Evolutionary conservation across 2,888 invertebrate species (phyloP).

Genomic region (Epirrhoe alternata): DNA sequence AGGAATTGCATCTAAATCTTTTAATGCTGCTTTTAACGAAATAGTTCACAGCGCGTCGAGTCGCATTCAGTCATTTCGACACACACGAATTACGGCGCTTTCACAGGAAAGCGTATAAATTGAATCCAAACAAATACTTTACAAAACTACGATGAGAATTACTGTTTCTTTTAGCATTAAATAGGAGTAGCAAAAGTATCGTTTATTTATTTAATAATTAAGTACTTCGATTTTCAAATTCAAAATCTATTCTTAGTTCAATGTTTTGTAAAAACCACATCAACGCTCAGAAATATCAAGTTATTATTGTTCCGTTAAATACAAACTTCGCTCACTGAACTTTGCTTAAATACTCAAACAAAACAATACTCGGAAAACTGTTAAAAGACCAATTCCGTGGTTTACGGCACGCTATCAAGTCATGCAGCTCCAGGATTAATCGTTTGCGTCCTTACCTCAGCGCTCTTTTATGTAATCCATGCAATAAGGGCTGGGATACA

Average conservation of each 20-base stretch:
- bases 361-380: constrained; percentile 30
- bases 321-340: constrained; percentile 12
- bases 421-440: constrained; percentile 47
- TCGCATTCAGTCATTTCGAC: constrained; percentile 48
- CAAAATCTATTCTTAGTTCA: background rate
- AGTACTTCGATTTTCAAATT: background rate
- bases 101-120: constrained; percentile 48
- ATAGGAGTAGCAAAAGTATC: background rate
- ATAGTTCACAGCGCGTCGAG: constrained; percentile 49
- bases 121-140: constrained; percentile 34
- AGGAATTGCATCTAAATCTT: constrained; percentile 5
- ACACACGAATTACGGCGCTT: constrained; percentile 52
- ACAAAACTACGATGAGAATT: background rate
- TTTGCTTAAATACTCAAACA: constrained; percentile 39
- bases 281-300: constrained; percentile 28
- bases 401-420: constrained; percentile 44
- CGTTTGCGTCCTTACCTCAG: constrained; percentile 56
- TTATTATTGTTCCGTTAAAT: constrained; percentile 22
- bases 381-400: constrained; percentile 31
- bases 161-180: background rate
- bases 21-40: constrained; percentile 34
- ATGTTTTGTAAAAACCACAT: no score
- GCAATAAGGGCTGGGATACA: constrained; percentile 71
- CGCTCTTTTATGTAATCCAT: constrained; percentile 65
- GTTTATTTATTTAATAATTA: no score